A percentile compares a stretch with the other conserved stretches of the same genome.
These are phyloP conservation scores for Spilogale gracilis DNA, from an alignment of 2,113 vertebrate genomes.

Conservation along the genomic window DNA sequence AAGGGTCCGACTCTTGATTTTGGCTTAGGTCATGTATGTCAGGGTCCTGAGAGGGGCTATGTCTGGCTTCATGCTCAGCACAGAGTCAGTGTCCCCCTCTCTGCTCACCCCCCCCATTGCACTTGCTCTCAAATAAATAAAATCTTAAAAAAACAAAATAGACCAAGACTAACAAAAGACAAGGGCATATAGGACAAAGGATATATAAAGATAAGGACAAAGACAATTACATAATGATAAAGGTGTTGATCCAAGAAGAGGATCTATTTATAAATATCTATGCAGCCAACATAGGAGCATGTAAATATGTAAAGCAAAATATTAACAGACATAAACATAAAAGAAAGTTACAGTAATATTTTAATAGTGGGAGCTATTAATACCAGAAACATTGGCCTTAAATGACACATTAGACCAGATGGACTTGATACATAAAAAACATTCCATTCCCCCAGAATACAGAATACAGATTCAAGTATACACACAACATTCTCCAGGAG, in stretches of 20 bases:
- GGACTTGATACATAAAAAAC: background rate
- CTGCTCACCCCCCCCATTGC: background rate
- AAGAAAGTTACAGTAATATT: background rate
- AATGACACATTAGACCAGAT: background rate
- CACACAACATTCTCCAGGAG: background rate
- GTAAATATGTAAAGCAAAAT: background rate
- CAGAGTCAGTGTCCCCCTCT: background rate
- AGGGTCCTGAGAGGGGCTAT: background rate
- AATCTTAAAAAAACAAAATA: background rate
- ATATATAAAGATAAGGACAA: too few relatives aligned
- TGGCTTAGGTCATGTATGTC: background rate
- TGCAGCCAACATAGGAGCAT: background rate
- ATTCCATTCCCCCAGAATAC: background rate
- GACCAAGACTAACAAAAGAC: background rate
- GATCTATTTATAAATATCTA: background rate
- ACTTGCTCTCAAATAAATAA: background rate
- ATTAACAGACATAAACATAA: background rate
- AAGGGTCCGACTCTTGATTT: background rate
- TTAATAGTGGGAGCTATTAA: background rate
- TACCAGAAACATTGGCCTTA: background rate
- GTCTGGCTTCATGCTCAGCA: background rate
- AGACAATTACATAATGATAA: background rate
- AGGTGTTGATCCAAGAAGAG: background rate
- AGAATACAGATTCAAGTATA: background rate
- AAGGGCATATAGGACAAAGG: background rate